Percentiles rank a stretch among this genome's conserved stretches.
Conservation (phyloP, 2,797 vertebrate genomes). For the Chromis chromis region DNA sequence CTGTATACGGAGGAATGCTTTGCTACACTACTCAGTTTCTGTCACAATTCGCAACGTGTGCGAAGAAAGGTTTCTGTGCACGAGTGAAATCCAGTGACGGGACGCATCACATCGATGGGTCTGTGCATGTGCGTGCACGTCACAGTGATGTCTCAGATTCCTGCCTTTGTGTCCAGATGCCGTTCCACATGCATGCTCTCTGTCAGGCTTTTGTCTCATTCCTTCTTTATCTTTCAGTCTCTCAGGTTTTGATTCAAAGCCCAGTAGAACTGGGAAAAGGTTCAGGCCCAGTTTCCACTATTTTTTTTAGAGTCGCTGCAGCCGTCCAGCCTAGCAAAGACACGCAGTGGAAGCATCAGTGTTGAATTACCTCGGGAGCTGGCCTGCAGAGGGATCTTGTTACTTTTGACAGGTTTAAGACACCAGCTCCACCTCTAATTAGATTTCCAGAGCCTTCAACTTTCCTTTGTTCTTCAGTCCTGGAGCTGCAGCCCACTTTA, state of each 20-base stretch:
- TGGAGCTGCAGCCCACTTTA: conserved; percentile 37
- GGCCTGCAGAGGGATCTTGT: conserved; percentile 65
- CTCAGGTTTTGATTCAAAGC: conserved; percentile 49
- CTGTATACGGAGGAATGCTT: conserved; percentile 47
- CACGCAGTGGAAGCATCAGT: conserved; percentile 62
- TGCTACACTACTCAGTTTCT: conserved; percentile 18
- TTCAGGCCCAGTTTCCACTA: conserved; percentile 61
- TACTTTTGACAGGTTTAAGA: conserved; percentile 75
- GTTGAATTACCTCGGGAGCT: conserved; percentile 70
- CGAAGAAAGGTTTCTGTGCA: conserved; percentile 33
- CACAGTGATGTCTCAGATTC: conserved; percentile 79
- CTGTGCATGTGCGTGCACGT: conserved; percentile 45
- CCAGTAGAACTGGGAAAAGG: conserved; percentile 39
- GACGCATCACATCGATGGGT: conserved; percentile 22
- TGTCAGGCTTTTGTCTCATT: conserved; percentile 55
- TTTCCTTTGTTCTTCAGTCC: conserved; percentile 56
- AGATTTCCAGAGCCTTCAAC: conserved; percentile 72
- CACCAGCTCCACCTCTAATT: conserved; percentile 71
- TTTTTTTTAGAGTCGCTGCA: conserved; percentile 30
- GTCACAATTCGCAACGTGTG: conserved; percentile 38
- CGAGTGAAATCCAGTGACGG: conserved; percentile 11
- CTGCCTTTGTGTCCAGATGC: conserved; percentile 85
- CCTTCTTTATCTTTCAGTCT: conserved; percentile 56
- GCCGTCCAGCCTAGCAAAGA: conserved; percentile 31
- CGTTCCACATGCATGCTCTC: conserved; percentile 84